Percentiles rank a stretch among this genome's conserved stretches.
These are phyloP conservation scores for Littorina saxatilis DNA, from an alignment of 1,140 invertebrate species.

Conservation along the genomic window DNA sequence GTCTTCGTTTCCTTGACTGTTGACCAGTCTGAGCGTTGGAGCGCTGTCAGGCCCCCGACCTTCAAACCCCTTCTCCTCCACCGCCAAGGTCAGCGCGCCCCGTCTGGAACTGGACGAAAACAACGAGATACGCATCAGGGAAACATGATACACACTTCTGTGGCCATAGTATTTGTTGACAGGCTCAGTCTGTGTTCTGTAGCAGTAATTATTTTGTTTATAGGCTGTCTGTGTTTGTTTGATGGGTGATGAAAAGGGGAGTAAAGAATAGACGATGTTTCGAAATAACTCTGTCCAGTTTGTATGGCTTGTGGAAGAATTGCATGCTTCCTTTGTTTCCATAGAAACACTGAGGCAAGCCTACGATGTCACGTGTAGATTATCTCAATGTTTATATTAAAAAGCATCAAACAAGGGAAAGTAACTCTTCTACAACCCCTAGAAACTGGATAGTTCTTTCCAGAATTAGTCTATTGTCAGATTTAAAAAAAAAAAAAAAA, in stretches of 20 bases:
- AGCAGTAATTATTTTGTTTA: neutral
- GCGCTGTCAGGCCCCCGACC: conserved; percentile 50
- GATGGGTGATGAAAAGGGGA: neutral
- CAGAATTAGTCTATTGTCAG: too few relatives aligned
- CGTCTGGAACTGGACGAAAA: conserved; percentile 68
- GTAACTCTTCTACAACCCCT: too few relatives aligned
- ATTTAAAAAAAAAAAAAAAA: too few relatives aligned
- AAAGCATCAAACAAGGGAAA: too few relatives aligned
- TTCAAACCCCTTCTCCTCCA: conserved; percentile 24
- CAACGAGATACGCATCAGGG: conserved; percentile 64
- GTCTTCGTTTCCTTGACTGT: conserved; percentile 18
- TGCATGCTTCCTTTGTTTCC: neutral
- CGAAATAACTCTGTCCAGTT: neutral
- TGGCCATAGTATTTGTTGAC: neutral
- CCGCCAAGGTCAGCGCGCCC: conserved; percentile 29
- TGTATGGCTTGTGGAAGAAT: too few relatives aligned
- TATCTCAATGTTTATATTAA: too few relatives aligned
- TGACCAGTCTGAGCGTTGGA: conserved; percentile 46
- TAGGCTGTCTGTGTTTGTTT: neutral
- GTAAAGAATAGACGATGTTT: neutral
- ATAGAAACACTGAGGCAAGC: neutral
- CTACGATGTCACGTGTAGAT: too few relatives aligned
- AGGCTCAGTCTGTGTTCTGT: neutral
- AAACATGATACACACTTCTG: conserved; percentile 35
- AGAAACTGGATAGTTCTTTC: too few relatives aligned